Base-by-base conservation (phyloP, 2,888 invertebrate genomes). In the Brenthis ino region DNA sequence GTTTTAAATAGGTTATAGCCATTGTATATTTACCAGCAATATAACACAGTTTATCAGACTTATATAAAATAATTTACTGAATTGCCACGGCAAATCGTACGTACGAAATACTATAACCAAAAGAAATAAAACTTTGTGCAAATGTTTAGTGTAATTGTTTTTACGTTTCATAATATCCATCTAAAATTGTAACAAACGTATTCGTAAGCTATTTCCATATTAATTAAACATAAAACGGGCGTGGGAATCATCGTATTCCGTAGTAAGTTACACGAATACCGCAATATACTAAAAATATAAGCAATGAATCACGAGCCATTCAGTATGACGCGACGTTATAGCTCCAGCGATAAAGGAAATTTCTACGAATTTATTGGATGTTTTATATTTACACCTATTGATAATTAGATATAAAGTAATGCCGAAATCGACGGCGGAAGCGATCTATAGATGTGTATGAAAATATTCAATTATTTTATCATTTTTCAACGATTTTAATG, bases 231-330 rank as follows among this genome's bases (percentile, higher is more conserved):
- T 77, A 77, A 76, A 74, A 79, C 79, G 75, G 77, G 82, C 82
- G 82, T 84, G 80, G 79, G 82, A 83, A 82, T 83, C 77, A 83
- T 82, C 80, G 82, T 82, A 78, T 78, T 87, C 84, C 83, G 84
- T 90, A 89, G 88, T 89, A 89, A 89, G 87, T 85, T 82, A 79
- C 79, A 77, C 72, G 78, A 84, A 84, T 84, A 81, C 80, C 84
- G 77, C 79, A 79, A 79, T 76, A 76, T 69, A 80, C 86, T 88
- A 88, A 87, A 88, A 86, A 88, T 89, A 89, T 82, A 85, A 78
- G 69, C 77, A 78, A 79, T 91, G 90, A 91, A 83, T 90, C 90
- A 91, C 80, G 77, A 73, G 76, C 80, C 88, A 88, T 90, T 90
- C 85, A 89, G 77, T 77, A 80, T 89, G 88, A 89, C 87, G 88